Conservation (phyloP, 2,888 invertebrate genomes). For the Hedychridium roseum region DNA sequence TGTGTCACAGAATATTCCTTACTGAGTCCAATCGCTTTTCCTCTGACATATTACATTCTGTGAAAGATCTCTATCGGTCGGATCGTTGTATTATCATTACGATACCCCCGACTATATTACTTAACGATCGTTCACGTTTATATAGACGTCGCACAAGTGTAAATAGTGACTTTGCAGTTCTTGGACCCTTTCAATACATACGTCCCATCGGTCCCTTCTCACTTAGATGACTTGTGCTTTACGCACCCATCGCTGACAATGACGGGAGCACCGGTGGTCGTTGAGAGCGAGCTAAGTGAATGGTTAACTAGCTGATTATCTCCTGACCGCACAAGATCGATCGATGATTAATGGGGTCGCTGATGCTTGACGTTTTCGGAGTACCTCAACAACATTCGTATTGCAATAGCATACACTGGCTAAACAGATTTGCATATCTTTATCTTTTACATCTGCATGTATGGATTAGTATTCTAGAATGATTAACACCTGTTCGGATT, state of each 20-base stretch:
- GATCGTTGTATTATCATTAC: conserved; percentile 1
- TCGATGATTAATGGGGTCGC: conserved; percentile 52
- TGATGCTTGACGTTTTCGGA: conserved; percentile 21
- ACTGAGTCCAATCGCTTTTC: too few relatives aligned
- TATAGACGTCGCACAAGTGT: conserved; percentile 27
- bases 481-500: too few relatives aligned
- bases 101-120: conserved; percentile 12
- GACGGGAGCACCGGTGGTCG: conserved; percentile 11
- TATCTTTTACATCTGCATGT: too few relatives aligned
- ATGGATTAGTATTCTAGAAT: too few relatives aligned
- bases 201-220: too few relatives aligned
- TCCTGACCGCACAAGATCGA: conserved; percentile 46
- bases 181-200: too few relatives aligned
- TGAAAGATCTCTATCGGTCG: background rate
- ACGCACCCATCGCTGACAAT: conserved; percentile 12
- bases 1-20: too few relatives aligned
- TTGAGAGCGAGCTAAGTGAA: conserved; percentile 43
- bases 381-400: too few relatives aligned
- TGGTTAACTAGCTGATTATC: conserved; percentile 58
- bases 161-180: conserved; percentile 42
- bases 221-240: conserved; percentile 41
- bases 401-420: too few relatives aligned
- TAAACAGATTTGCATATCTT: too few relatives aligned
- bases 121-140: conserved; percentile 32
- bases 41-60: too few relatives aligned